These are phyloP conservation scores for Plebejus melissa DNA, from an alignment of 2,888 invertebrate species.

Conservation along the genomic window DNA sequence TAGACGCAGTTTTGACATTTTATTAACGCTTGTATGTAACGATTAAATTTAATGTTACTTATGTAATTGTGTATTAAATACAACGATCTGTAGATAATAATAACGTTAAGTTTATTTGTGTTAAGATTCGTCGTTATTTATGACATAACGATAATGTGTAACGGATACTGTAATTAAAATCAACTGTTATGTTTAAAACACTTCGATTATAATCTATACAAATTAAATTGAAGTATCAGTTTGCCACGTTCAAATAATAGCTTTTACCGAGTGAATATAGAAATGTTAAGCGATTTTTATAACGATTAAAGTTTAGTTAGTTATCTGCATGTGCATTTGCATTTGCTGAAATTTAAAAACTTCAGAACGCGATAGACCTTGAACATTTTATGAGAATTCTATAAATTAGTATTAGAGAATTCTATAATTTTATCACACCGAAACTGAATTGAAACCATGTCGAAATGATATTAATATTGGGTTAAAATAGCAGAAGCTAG, in stretches of 20 bases:
- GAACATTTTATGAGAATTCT: no score
- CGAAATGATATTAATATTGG: no score
- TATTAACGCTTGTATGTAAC: constrained; percentile 36
- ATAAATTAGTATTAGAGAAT: no score
- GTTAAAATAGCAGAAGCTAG: no score
- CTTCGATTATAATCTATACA: background rate
- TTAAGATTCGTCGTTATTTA: constrained; percentile 11
- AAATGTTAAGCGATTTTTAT: background rate
- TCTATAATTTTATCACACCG: background rate
- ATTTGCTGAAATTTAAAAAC: no score
- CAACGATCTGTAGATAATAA: constrained; percentile 44
- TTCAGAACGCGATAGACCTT: no score
- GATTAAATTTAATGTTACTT: constrained; percentile 39
- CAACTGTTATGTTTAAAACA: background rate
- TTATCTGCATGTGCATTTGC: background rate
- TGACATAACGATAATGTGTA: constrained; percentile 29
- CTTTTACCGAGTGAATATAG: background rate
- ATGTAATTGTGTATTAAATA: constrained; percentile 47
- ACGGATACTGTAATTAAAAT: constrained; percentile 2
- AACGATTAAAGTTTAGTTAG: background rate
- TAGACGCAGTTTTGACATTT: constrained; percentile 34
- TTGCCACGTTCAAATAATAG: background rate
- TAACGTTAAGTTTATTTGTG: constrained; percentile 23
- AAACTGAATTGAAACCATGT: background rate
- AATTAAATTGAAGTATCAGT: background rate